Percentiles rank a stretch among this genome's conserved stretches.
phyloP scores from a whole-genome alignment of 1,140 invertebrate genomes.

The Lamellibrachia luymesi region DNA sequence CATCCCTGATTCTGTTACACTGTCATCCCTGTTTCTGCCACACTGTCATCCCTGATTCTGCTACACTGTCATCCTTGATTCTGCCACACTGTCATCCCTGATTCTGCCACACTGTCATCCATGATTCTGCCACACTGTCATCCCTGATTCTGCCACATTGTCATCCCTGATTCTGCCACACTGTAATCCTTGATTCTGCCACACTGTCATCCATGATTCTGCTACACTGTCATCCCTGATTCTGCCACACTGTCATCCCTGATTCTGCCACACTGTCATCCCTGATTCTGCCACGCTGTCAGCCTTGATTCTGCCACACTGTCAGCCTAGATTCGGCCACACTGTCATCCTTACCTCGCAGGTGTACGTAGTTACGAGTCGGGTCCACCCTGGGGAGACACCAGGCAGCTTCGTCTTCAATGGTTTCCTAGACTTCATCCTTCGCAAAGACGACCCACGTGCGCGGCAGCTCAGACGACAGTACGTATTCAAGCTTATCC shows the following conservation, averaged over 20 bases:
- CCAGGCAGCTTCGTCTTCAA: slow-evolving; percentile 57
- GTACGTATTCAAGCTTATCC: slow-evolving; percentile 91
- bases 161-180: neutral
- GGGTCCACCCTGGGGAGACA: slow-evolving; percentile 59
- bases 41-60: neutral
- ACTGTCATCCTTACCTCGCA: slow-evolving; percentile 31
- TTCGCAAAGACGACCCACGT: slow-evolving; percentile 52
- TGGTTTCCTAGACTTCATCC: slow-evolving; percentile 57
- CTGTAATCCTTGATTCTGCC: too few relatives aligned
- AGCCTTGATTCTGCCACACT: neutral
- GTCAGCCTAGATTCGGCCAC: neutral
- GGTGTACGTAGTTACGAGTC: slow-evolving; percentile 55
- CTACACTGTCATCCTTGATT: slow-evolving; percentile 19
- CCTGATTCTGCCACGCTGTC: too few relatives aligned
- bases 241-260: too few relatives aligned
- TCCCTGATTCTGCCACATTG: neutral
- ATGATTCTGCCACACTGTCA: too few relatives aligned
- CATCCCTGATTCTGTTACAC: neutral
- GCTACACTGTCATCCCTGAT: too few relatives aligned
- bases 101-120: neutral
- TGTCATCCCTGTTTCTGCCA: slow-evolving; percentile 21
- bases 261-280: too few relatives aligned
- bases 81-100: neutral
- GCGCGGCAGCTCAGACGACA: slow-evolving; percentile 59
- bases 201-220: too few relatives aligned